These are phyloP conservation scores for Piezodorus guildinii DNA, from an alignment of 1,140 invertebrate species.

Conservation along the genomic window DNA sequence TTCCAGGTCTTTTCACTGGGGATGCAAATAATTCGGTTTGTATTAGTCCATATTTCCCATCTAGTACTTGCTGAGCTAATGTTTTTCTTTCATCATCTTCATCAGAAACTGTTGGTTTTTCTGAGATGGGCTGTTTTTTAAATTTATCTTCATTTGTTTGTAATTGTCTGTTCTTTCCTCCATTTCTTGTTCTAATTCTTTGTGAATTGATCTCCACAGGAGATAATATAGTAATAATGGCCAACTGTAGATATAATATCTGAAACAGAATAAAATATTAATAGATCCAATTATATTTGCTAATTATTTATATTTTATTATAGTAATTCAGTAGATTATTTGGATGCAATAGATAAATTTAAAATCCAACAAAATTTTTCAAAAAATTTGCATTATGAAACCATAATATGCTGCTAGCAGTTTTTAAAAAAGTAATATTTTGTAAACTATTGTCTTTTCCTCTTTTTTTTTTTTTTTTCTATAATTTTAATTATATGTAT, in stretches of 20 bases:
- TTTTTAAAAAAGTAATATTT: not conserved
- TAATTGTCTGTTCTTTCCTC: not conserved
- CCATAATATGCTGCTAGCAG: too few relatives aligned
- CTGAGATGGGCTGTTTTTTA: conserved; percentile 9
- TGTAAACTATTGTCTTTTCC: too few relatives aligned
- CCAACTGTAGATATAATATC: not conserved
- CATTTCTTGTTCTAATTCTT: not conserved
- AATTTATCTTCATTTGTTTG: not conserved
- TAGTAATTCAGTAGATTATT: not conserved
- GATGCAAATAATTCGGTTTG: conserved; percentile 67
- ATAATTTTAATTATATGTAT: too few relatives aligned
- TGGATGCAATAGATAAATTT: not conserved
- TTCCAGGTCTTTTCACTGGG: conserved; percentile 56
- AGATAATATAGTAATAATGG: not conserved
- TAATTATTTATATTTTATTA: not conserved
- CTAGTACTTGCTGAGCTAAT: conserved; percentile 69
- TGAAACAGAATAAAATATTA: conserved; percentile 1
- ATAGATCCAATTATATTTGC: not conserved
- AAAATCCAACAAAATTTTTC: not conserved
- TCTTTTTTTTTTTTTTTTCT: too few relatives aligned
- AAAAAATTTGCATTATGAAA: not conserved
- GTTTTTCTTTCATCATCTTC: conserved; percentile 69
- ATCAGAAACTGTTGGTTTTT: conserved; percentile 31
- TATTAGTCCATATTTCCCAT: conserved; percentile 79
- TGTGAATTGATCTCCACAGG: not conserved